Conservation (phyloP, 2,113 vertebrate species). For the Mionectes macconnelli region DNA sequence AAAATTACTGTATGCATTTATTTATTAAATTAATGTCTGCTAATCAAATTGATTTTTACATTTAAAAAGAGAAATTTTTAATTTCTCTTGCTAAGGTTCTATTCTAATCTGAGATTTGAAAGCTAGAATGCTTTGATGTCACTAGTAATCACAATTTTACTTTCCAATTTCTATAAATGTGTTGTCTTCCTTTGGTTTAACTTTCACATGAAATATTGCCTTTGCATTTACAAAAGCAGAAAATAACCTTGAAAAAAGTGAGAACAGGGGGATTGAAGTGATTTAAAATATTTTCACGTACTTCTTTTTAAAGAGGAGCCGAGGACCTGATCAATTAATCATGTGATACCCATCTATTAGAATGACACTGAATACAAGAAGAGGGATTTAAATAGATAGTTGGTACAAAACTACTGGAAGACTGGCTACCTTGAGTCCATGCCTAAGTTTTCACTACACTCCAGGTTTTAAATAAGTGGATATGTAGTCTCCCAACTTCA, state of each 20-base stretch:
- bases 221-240: background rate
- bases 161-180: background rate
- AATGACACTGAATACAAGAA: background rate
- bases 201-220: background rate
- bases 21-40: background rate
- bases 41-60: background rate
- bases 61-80: background rate
- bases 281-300: background rate
- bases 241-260: background rate
- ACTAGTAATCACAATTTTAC: background rate
- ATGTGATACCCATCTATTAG: background rate
- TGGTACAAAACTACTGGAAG: background rate
- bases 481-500: background rate
- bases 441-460: background rate
- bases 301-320: background rate
- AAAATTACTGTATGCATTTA: background rate
- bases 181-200: background rate
- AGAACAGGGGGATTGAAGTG: background rate
- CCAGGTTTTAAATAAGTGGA: background rate
- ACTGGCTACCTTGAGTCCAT: background rate
- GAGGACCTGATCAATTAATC: background rate
- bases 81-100: background rate
- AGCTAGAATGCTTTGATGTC: background rate
- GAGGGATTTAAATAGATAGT: background rate
- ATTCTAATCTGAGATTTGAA: background rate